These are phyloP conservation scores for Ectobius pallidus DNA, from an alignment of 2,888 invertebrate genomes.

Conservation along the genomic window DNA sequence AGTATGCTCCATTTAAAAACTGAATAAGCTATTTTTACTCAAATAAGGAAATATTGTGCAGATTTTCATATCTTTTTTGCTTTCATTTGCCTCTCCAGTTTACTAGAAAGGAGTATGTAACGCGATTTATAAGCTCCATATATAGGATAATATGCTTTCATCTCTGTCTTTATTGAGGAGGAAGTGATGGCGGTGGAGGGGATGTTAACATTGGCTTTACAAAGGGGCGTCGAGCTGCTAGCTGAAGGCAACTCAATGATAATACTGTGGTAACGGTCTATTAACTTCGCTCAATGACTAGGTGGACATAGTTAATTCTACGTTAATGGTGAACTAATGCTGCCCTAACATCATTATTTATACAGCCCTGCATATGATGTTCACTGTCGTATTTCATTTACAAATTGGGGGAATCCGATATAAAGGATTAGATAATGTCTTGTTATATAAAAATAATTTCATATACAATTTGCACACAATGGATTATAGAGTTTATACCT, in stretches of 20 bases:
- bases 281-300: not conserved
- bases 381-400: conserved; percentile 11
- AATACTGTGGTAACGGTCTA: conserved; percentile 1
- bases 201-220: conserved; percentile 9
- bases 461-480: conserved; percentile 6
- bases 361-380: too few species aligned
- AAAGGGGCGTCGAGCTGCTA: conserved; percentile 11
- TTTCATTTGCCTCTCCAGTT: too few species aligned
- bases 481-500: too few species aligned
- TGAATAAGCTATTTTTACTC: too few species aligned
- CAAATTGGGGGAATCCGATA: not conserved
- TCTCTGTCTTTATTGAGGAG: too few species aligned
- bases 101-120: too few species aligned
- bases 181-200: not conserved
- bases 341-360: conserved; percentile 12
- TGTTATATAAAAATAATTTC: not conserved
- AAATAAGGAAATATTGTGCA: too few species aligned
- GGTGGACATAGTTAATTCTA: conserved; percentile 1
- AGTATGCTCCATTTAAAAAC: too few species aligned
- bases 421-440: not conserved
- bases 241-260: not conserved
- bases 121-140: too few species aligned
- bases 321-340: not conserved
- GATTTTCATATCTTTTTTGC: too few species aligned
- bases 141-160: too few species aligned